Evolutionary conservation across 2,888 invertebrate species (phyloP).

Genomic region (Apotomis betuletana): DNA sequence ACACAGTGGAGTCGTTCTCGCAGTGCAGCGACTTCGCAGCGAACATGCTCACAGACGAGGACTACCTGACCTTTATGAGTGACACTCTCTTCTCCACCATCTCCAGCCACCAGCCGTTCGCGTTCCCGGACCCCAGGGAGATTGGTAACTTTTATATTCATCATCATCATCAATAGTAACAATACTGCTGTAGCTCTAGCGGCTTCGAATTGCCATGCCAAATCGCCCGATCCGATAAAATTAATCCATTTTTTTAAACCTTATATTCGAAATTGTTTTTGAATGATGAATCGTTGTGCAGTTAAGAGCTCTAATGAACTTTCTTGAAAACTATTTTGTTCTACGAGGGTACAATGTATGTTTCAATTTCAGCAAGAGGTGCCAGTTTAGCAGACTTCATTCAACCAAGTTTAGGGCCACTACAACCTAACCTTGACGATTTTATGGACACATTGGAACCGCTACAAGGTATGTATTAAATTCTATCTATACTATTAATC

Average conservation of each 20-base stretch:
- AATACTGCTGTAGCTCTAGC: too few relatives aligned
- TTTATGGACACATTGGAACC: conserved; percentile 96
- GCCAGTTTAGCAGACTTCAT: conserved; percentile 97
- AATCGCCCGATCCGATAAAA: too few relatives aligned
- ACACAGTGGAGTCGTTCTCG: conserved; percentile 88
- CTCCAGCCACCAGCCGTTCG: conserved; percentile 92
- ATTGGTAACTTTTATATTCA: conserved; percentile 86
- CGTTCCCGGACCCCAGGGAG: conserved; percentile 98
- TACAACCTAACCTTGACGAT: conserved; percentile 98
- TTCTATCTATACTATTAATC: too few relatives aligned
- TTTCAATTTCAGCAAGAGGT: conserved; percentile 86
- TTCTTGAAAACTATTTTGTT: background rate
- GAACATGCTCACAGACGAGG: conserved; percentile 92
- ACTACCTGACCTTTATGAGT: conserved; percentile 93
- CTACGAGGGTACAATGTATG: background rate
- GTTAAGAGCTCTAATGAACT: too few relatives aligned
- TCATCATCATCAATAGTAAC: too few relatives aligned
- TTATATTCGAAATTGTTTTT: too few relatives aligned
- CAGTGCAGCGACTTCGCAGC: conserved; percentile 86
- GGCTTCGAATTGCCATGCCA: too few relatives aligned
- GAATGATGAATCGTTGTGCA: too few relatives aligned
- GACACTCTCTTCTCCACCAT: conserved; percentile 96
- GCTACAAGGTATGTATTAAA: conserved; percentile 85
- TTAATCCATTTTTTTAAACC: too few relatives aligned
- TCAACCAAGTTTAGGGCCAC: conserved; percentile 97